These are phyloP conservation scores for Apteryx mantelli DNA, from an alignment of 2,113 vertebrate genomes.

Conservation along the genomic window DNA sequence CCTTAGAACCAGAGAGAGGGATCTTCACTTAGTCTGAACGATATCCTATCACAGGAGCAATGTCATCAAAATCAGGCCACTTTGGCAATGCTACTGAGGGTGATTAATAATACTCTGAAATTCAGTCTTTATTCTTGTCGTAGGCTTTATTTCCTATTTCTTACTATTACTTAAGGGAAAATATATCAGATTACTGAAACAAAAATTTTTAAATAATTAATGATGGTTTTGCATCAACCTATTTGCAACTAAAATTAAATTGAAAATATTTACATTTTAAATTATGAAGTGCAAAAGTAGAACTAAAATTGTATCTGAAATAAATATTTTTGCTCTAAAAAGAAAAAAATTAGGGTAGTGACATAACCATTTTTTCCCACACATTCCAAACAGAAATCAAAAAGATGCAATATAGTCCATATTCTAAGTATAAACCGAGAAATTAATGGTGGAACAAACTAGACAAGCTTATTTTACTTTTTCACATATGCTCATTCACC, in stretches of 20 bases:
- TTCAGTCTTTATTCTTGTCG: background rate
- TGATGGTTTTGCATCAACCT: background rate
- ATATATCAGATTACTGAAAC: background rate
- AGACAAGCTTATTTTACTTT: conserved; percentile 9
- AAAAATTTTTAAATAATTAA: background rate
- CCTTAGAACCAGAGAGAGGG: background rate
- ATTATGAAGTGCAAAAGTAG: no score
- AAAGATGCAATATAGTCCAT: background rate
- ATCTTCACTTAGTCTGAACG: background rate
- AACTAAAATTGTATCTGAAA: conserved; percentile 56
- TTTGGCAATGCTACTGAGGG: background rate
- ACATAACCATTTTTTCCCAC: background rate
- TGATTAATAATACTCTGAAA: background rate
- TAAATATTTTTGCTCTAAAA: background rate
- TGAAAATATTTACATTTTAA: background rate
- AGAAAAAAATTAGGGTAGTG: background rate
- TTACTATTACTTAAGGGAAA: background rate
- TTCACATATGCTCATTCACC: conserved; percentile 16
- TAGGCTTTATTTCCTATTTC: background rate
- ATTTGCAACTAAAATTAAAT: background rate
- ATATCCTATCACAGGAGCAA: background rate
- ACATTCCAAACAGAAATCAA: background rate
- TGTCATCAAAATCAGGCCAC: background rate
- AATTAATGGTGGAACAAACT: conserved; percentile 15
- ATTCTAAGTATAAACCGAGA: background rate